These are phyloP conservation scores for Dicranocentrus wangi DNA, from an alignment of 2,888 invertebrate species.

Conservation along the genomic window DNA sequence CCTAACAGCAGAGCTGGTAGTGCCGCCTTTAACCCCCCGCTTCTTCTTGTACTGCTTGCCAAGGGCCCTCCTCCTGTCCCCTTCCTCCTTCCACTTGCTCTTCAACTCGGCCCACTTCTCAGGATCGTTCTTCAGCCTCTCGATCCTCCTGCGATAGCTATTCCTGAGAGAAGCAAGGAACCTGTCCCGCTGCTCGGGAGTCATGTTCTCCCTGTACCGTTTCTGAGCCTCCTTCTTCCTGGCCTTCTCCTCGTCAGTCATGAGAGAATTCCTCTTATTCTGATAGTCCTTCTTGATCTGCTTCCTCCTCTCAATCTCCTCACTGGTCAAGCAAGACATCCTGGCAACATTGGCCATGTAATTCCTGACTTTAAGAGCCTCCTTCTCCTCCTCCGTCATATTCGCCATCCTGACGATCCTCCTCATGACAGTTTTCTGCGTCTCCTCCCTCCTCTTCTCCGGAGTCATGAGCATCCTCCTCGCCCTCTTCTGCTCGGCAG, in stretches of 20 bases:
- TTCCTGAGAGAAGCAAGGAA: constrained; percentile 6
- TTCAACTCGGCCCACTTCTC: constrained; percentile 32
- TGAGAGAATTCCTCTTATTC: neutral
- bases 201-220: constrained; percentile 7
- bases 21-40: neutral
- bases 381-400: constrained; percentile 46
- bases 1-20: too few relatives aligned
- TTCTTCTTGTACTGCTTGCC: neutral
- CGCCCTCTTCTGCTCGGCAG: constrained; percentile 1
- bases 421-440: neutral
- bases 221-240: neutral
- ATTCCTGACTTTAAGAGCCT: neutral
- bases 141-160: constrained; percentile 17
- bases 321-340: neutral
- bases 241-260: neutral
- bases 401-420: neutral
- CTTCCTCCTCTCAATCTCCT: constrained; percentile 19
- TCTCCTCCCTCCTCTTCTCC: constrained; percentile 26
- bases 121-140: constrained; percentile 32
- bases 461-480: constrained; percentile 5
- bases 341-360: constrained; percentile 20
- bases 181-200: neutral
- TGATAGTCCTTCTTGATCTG: neutral
- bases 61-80: neutral
- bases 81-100: constrained; percentile 22